phyloP scores from a whole-genome alignment of 1,140 invertebrate species.

The Drosophila burlai region DNA sequence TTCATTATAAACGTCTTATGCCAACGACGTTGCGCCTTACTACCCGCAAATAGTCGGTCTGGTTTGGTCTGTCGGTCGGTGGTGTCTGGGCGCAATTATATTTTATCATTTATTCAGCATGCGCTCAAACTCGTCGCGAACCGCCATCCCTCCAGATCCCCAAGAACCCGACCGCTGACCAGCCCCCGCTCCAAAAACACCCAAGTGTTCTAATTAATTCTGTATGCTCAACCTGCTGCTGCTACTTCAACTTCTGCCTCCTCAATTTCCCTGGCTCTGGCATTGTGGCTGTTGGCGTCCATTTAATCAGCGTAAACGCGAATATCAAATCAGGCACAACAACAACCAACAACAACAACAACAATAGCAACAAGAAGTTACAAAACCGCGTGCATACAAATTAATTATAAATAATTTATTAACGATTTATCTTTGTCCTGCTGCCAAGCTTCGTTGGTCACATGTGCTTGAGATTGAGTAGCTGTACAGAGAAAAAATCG shows the following conservation, averaged over 20 bases:
- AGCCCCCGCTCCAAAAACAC: slow-evolving; percentile 17
- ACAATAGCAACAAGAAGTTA: slow-evolving; percentile 41
- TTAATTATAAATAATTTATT: slow-evolving; percentile 84
- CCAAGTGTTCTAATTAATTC: slow-evolving; percentile 77
- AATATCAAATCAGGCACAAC: slow-evolving; percentile 74
- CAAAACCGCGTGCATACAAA: slow-evolving; percentile 79
- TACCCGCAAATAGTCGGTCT: slow-evolving; percentile 42
- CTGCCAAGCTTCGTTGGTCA: slow-evolving; percentile 47
- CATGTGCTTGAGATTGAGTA: slow-evolving; percentile 62
- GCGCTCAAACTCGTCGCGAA: slow-evolving; percentile 52
- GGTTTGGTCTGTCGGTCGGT: slow-evolving; percentile 8
- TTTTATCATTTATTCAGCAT: slow-evolving; percentile 84
- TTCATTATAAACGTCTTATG: slow-evolving; percentile 83
- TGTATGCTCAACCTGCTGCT: slow-evolving; percentile 55
- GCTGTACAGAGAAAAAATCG: slow-evolving; percentile 20
- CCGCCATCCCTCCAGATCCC: neutral
- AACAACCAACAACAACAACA: slow-evolving; percentile 8
- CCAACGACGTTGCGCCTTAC: slow-evolving; percentile 20
- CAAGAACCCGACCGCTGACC: slow-evolving; percentile 5
- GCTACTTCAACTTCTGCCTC: slow-evolving; percentile 35
- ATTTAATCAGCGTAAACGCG: slow-evolving; percentile 83
- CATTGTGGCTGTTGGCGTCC: slow-evolving; percentile 60
- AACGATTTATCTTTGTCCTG: slow-evolving; percentile 82
- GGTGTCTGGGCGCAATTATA: slow-evolving; percentile 71
- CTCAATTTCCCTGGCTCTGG: slow-evolving; percentile 12